phyloP scores from a whole-genome alignment of 2,797 vertebrate species.

The Chrysocyon brachyurus region DNA sequence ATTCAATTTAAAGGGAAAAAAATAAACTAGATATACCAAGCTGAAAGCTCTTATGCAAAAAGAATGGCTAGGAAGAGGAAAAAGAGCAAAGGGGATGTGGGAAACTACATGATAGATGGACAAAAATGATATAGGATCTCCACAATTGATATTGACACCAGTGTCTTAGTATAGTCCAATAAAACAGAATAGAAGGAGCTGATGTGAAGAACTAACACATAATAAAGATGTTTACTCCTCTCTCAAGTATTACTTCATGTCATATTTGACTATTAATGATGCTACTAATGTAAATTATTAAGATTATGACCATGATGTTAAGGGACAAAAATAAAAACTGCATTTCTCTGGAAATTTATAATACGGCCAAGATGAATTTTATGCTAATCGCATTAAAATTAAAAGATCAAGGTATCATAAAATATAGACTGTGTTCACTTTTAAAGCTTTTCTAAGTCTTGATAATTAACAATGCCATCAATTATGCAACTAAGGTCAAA shows the following conservation, averaged over 20 bases:
- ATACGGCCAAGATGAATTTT: not conserved
- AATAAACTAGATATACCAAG: not conserved
- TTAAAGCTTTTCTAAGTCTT: slow-evolving; percentile 52
- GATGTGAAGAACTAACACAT: not conserved
- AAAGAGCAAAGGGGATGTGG: not conserved
- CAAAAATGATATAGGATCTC: not conserved
- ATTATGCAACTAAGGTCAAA: slow-evolving; percentile 15
- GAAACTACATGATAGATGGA: not conserved
- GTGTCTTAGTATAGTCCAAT: not conserved
- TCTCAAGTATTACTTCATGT: not conserved
- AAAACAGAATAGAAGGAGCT: not conserved
- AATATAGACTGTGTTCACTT: not conserved
- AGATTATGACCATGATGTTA: not conserved
- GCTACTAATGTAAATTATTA: not conserved
- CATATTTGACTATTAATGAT: not conserved
- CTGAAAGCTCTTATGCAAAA: slow-evolving; percentile 11
- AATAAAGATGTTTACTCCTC: not conserved
- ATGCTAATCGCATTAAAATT: not conserved
- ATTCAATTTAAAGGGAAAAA: slow-evolving; percentile 13
- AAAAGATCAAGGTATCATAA: slow-evolving; percentile 1
- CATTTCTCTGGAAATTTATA: slow-evolving; percentile 6
- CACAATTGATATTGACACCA: not conserved
- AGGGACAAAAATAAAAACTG: not conserved
- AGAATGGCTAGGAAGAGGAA: not conserved
- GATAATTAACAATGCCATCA: not conserved